Conservation (phyloP, 2,797 vertebrate species). For the Erpetoichthys calabaricus region DNA sequence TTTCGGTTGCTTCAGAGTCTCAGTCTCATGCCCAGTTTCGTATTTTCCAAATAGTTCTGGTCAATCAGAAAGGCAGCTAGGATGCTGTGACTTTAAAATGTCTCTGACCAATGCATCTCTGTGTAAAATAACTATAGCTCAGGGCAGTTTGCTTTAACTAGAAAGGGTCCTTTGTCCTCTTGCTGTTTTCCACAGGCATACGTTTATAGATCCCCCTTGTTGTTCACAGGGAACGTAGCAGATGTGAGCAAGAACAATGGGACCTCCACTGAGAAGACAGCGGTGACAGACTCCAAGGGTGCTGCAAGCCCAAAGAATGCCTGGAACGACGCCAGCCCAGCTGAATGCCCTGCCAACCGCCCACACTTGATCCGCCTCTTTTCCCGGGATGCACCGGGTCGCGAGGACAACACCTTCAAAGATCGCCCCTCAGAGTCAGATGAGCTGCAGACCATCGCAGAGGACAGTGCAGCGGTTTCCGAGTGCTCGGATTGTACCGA, state of each 20-base stretch:
- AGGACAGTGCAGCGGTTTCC: slow-evolving; percentile 71
- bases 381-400: slow-evolving; percentile 97
- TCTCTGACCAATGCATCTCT: not conserved
- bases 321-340: slow-evolving; percentile 68
- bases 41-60: too few relatives aligned
- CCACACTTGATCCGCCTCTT: slow-evolving; percentile 98
- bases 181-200: slow-evolving; percentile 58
- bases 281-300: slow-evolving; percentile 85
- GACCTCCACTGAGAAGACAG: slow-evolving; percentile 67
- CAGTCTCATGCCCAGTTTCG: too few relatives aligned
- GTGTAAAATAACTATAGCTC: slow-evolving; percentile 20
- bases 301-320: slow-evolving; percentile 66
- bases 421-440: slow-evolving; percentile 95
- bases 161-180: slow-evolving; percentile 44
- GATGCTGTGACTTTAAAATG: too few relatives aligned
- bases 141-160: too few relatives aligned
- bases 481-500: slow-evolving; percentile 73
- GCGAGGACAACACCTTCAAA: slow-evolving; percentile 99
- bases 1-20: too few relatives aligned
- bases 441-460: slow-evolving; percentile 94
- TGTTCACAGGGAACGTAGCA: slow-evolving; percentile 80
- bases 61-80: too few relatives aligned
- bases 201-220: slow-evolving; percentile 81
- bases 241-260: slow-evolving; percentile 96
- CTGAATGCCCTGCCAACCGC: slow-evolving; percentile 69